Evolutionary conservation across 2,888 invertebrate species (phyloP), one percentile per base, ranked within the genome.

Genomic region (Volucella inanis): DNA sequence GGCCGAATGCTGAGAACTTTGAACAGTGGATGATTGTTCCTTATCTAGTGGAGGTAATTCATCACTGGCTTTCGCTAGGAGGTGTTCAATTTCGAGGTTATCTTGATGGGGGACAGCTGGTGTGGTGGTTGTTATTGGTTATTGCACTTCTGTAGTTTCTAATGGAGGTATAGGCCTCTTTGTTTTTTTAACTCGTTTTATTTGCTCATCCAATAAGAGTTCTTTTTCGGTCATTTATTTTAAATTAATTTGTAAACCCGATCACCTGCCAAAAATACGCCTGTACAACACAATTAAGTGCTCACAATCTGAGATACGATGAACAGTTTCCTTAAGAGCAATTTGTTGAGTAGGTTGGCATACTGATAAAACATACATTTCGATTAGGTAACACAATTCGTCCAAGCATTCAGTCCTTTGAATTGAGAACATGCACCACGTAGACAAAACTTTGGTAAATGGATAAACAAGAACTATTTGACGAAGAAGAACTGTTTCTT

Each of bases 391-490:
- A 0, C 97, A 96, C 89, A 99, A 94, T 90, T 98, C 97, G 88
- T 98, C 98, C 74, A 99, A 93, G 90, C 99, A 99, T 92, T 99
- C 99, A 93, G 98, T 96, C 89, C 99, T 94, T 91, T 99, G 99
- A 52, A 99, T 94, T 0, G 99, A 99, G 92, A 1, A 98, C 99
- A 88, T 99, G 99, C 95, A 98, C 97, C 15, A 99, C 93, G 88
- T 96, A 97, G 0, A 95, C 94, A 98, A 98, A 87, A 99, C 93
- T 91, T 98, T 98, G 84, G 96, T 96, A 43, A 97, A 96, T 0
- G 98, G 96, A 92, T 97, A 98, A 8, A 99, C 95, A 8, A 95
- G 93, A 87, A 96, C 96, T 67, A 98, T 95, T 92, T 96, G 96
- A 88, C 95, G 96, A 88, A 99, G 94, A 3, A 99, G 93, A 0